These are phyloP conservation scores for Lepidurus couesii DNA, from an alignment of 1,140 invertebrate species.

Conservation along the genomic window DNA sequence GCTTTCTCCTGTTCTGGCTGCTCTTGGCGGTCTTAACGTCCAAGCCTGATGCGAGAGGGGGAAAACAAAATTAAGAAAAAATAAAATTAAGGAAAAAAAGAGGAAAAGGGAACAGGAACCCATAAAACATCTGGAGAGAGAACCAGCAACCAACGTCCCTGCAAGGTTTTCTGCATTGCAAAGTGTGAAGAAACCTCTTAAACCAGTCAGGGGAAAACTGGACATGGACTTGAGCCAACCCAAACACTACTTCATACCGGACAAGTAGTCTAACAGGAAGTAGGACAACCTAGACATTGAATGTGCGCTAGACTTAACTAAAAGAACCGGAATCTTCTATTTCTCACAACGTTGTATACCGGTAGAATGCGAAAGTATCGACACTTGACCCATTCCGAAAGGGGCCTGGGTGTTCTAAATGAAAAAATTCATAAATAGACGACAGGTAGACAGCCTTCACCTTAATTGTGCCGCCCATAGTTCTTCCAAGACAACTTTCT, in stretches of 20 bases:
- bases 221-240: slow-evolving; percentile 65
- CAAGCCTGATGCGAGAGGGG: too few species aligned
- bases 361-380: too few species aligned
- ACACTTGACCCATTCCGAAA: too few species aligned
- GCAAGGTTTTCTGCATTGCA: neutral
- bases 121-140: neutral
- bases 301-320: neutral
- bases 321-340: neutral
- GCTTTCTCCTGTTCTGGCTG: neutral
- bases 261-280: neutral
- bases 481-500: neutral
- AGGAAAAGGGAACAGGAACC: neutral
- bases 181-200: neutral
- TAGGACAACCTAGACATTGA: slow-evolving; percentile 13
- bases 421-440: neutral
- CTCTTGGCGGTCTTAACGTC: neutral
- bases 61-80: too few species aligned
- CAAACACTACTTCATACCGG: slow-evolving; percentile 52
- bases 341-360: too few species aligned
- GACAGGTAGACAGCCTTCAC: slow-evolving; percentile 13
- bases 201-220: slow-evolving; percentile 40
- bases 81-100: neutral
- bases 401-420: neutral
- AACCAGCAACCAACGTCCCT: neutral
- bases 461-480: neutral